Percentiles rank a stretch among this genome's conserved stretches.
These are phyloP conservation scores for Threskiornis aethiopicus DNA, from an alignment of 2,797 vertebrate genomes.

Conservation along the genomic window DNA sequence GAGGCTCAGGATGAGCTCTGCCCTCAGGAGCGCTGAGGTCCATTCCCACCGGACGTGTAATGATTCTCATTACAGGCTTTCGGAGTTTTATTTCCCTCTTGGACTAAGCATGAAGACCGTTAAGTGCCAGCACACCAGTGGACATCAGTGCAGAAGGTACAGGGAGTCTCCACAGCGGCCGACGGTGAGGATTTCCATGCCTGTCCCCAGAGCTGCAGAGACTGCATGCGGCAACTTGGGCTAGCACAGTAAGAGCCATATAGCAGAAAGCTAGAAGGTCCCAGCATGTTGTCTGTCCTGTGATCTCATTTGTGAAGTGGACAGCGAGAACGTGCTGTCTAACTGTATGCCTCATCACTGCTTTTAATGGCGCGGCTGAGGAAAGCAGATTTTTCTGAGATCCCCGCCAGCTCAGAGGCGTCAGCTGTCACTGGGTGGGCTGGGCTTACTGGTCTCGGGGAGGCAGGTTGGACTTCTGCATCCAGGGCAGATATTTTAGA, in stretches of 20 bases:
- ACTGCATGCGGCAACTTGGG: fast-evolving
- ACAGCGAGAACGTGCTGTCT: neutral
- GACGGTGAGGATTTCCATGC: neutral
- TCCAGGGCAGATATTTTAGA: neutral
- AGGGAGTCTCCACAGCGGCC: neutral
- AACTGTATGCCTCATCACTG: neutral
- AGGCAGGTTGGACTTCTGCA: neutral
- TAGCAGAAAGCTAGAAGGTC: neutral
- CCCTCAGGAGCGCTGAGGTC: no score
- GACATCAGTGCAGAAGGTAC: neutral
- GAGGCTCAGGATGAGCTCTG: neutral
- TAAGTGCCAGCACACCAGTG: neutral
- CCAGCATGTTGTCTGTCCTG: neutral
- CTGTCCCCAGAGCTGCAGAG: neutral
- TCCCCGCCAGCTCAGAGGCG: neutral
- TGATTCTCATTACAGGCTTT: neutral
- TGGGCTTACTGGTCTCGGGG: neutral
- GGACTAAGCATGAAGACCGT: neutral
- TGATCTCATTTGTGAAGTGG: neutral
- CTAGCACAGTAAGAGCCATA: neutral
- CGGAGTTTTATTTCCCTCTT: neutral
- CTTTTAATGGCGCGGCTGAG: neutral
- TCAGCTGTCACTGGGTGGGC: neutral
- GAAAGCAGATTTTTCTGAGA: neutral
- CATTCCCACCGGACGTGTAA: neutral